A percentile compares a stretch with the other conserved stretches of the same genome.
phyloP scores from a whole-genome alignment of 2,113 vertebrate genomes.

The Ceyx melanurus region DNA sequence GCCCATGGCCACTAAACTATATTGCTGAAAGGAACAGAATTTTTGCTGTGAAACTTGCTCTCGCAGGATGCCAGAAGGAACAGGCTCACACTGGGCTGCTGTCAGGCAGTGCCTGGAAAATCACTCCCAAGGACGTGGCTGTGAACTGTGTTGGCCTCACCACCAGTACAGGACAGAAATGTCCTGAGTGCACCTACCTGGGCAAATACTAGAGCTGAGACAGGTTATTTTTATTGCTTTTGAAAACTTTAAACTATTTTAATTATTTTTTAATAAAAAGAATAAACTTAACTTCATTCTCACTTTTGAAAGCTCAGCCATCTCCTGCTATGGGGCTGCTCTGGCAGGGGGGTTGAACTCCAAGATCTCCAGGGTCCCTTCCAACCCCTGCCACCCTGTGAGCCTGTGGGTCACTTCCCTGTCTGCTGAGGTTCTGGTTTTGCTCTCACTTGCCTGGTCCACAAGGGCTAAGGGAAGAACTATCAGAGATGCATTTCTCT shows the following conservation, averaged over 20 bases:
- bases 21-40: background rate
- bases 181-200: too few relatives aligned
- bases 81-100: background rate
- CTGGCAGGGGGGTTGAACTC: too few relatives aligned
- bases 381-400: too few relatives aligned
- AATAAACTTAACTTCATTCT: background rate
- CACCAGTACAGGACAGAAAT: background rate
- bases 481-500: background rate
- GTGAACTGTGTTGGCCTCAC: background rate
- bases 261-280: background rate
- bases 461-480: background rate
- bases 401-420: background rate
- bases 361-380: too few relatives aligned
- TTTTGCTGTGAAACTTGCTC: background rate
- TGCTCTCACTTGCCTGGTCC: background rate
- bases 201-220: background rate
- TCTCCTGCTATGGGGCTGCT: background rate
- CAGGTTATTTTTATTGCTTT: background rate
- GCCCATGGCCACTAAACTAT: background rate
- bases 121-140: accelerated
- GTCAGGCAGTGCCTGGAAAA: background rate
- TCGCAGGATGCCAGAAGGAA: background rate
- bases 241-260: too few relatives aligned
- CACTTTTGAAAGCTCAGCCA: background rate
- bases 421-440: background rate